A percentile compares a stretch with the other conserved stretches of the same genome.
These are phyloP conservation scores for Turritopsis dohrnii DNA, from an alignment of 30 jellyfish, hydroid and myxozoan genomes.

Conservation along the genomic window DNA sequence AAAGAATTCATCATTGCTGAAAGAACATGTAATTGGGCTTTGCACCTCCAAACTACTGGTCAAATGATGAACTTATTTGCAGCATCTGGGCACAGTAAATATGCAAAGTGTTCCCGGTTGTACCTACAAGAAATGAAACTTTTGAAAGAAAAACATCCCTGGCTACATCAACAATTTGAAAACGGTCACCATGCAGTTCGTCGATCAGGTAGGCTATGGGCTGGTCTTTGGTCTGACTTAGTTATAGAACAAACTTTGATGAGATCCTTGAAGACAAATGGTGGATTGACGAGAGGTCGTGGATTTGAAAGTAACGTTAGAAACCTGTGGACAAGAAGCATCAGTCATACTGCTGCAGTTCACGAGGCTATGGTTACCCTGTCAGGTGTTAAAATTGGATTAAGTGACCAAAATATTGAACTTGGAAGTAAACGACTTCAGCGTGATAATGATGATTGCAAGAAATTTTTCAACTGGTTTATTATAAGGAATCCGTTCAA, in stretches of 20 bases:
- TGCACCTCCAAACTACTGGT: slow-evolving; percentile 34
- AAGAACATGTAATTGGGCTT: slow-evolving; percentile 58
- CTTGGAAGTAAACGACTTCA: slow-evolving; percentile 34
- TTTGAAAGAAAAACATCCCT: slow-evolving; percentile 35
- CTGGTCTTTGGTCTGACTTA: slow-evolving; percentile 64
- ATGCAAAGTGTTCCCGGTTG: slow-evolving; percentile 47
- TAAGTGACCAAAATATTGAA: slow-evolving; percentile 56
- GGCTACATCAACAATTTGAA: slow-evolving; percentile 42
- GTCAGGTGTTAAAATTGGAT: slow-evolving; percentile 23
- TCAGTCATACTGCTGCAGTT: slow-evolving; percentile 40
- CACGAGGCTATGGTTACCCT: slow-evolving; percentile 42
- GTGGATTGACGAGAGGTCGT: slow-evolving; percentile 54
- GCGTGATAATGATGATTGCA: slow-evolving; percentile 26
- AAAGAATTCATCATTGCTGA: slow-evolving; percentile 57
- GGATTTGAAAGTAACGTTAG: slow-evolving; percentile 37
- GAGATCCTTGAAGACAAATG: slow-evolving; percentile 42
- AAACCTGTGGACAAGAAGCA: slow-evolving; percentile 36
- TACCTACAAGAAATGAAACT: slow-evolving; percentile 39
- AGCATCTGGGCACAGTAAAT: slow-evolving; percentile 53
- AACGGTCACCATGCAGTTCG: slow-evolving; percentile 60
- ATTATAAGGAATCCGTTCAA: slow-evolving; percentile 31
- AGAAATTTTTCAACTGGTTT: slow-evolving; percentile 33
- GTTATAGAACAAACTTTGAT: slow-evolving; percentile 52
- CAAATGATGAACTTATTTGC: slow-evolving; percentile 70
- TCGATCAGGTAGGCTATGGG: slow-evolving; percentile 46